phyloP scores from a whole-genome alignment of 2,888 invertebrate genomes.

The Iselma pallidipennis region DNA sequence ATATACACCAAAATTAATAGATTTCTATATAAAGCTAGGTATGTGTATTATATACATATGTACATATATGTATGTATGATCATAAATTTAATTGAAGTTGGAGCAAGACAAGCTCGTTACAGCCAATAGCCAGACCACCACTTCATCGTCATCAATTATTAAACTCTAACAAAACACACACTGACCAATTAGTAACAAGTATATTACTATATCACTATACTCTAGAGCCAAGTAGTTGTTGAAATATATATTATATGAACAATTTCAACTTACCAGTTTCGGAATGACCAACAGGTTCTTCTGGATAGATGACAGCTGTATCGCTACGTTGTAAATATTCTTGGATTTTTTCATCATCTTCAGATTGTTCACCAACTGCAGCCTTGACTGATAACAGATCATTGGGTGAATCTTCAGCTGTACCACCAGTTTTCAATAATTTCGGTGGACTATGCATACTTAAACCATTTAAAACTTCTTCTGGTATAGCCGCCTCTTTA shows the following conservation, averaged over 20 bases:
- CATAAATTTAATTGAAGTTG: conserved; percentile 40
- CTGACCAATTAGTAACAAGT: conserved; percentile 37
- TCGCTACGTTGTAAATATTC: conserved; percentile 58
- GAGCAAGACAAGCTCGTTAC: conserved; percentile 34
- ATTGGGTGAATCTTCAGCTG: conserved; percentile 39
- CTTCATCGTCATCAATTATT: conserved; percentile 43
- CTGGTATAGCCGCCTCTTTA: conserved; percentile 41
- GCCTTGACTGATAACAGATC: conserved; percentile 40
- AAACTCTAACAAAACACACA: conserved; percentile 34
- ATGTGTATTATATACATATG: too few species aligned
- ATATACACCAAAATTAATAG: too few species aligned
- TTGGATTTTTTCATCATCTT: conserved; percentile 54
- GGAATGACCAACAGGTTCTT: conserved; percentile 51
- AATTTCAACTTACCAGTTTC: conserved; percentile 28
- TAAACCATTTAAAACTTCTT: conserved; percentile 42
- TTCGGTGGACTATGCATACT: conserved; percentile 39
- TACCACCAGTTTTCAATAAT: conserved; percentile 40
- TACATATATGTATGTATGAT: too few species aligned
- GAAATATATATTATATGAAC: conserved; percentile 37
- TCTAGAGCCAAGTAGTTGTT: conserved; percentile 31
- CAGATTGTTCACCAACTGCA: conserved; percentile 41
- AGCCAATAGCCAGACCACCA: conserved; percentile 37
- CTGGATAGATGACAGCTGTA: conserved; percentile 60
- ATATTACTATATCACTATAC: too few species aligned
- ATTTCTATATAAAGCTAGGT: conserved; percentile 38